Conservation (phyloP, 2,113 vertebrate genomes). For the Lutjanus erythropterus region DNA sequence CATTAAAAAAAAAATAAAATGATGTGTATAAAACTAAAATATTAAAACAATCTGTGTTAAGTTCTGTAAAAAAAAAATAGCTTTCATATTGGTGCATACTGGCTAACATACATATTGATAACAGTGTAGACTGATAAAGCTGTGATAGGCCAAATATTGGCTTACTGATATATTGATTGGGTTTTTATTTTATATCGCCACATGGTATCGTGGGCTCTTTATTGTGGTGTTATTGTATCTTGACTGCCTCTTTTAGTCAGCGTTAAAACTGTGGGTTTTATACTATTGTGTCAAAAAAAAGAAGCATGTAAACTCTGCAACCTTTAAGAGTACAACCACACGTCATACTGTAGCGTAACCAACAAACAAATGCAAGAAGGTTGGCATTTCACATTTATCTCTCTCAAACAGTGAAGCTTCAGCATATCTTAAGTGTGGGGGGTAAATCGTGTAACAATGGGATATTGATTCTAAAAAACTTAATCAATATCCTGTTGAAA, state of each 20-base stretch:
- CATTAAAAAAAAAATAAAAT: too few species aligned
- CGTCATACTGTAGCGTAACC: neutral
- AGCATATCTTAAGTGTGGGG: neutral
- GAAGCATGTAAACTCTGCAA: neutral
- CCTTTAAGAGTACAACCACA: neutral
- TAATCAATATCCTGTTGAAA: slow-evolving; percentile 42
- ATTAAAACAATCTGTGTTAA: too few species aligned
- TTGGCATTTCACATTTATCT: slow-evolving; percentile 4
- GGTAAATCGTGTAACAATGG: slow-evolving; percentile 38
- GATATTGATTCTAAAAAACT: slow-evolving; percentile 45
- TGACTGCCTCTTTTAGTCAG: neutral
- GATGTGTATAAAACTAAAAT: too few species aligned
- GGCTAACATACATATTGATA: too few species aligned
- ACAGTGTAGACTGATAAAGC: too few species aligned
- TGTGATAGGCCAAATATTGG: too few species aligned
- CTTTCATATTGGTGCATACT: too few species aligned
- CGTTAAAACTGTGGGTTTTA: neutral
- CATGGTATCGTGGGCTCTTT: too few species aligned
- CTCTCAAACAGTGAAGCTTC: slow-evolving; percentile 1
- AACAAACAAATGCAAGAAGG: slow-evolving; percentile 6
- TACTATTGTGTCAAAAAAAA: neutral
- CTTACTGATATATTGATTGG: too few species aligned
- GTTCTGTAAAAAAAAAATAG: too few species aligned
- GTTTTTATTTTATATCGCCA: too few species aligned
- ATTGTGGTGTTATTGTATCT: too few species aligned